Base-by-base conservation (phyloP, 2,888 invertebrate genomes). In the Oligia strigilis region DNA sequence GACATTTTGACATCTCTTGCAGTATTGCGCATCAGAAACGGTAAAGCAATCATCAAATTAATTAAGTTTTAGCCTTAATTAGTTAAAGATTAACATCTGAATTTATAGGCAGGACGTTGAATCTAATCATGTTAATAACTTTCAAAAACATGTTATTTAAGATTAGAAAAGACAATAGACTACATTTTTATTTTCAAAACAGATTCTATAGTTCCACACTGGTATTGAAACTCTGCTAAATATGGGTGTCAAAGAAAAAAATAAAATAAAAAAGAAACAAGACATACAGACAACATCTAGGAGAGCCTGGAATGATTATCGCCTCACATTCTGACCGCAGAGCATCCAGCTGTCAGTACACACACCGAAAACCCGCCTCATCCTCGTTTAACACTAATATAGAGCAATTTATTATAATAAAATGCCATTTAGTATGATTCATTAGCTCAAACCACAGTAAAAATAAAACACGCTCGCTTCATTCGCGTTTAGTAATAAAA, bases 331-430 rank as follows among this genome's bases (percentile, higher is more conserved):
- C 94, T 97, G 97, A 89, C 97, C 96, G 90, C 97, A 97, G 85
- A 96, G 96, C 83, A 96, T 92, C 95, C 97, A 96, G 87, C 97
- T 96, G 87, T 97, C 97, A 9, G 97, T 95, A 92, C 97, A 97
- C 9, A 97, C 97, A 70, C 97, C 97, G 75, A 97, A 97, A 52
- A 97, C 97, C 75, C 97, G 94, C 93, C 97, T 97, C 97, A 97
- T 97, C 69, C 72, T 94, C 72, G 83, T 67, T 49, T 77, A 75
- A 77, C 85, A 90, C 90, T 89, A 90, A 91, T 65, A 87, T 84
- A 80, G 62, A 86, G 87, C 87, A 90, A 90, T 92, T 93, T 93
- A 90, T 90, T 85, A 77, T 72, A 74, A 88, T 90, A 92, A 93
- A 93, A 87, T 91, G 92, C 92, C 94, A 93, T 94, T 93, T 93